These are phyloP conservation scores for Ammodytes marinus DNA, from an alignment of 2,113 vertebrate genomes.

Conservation along the genomic window DNA sequence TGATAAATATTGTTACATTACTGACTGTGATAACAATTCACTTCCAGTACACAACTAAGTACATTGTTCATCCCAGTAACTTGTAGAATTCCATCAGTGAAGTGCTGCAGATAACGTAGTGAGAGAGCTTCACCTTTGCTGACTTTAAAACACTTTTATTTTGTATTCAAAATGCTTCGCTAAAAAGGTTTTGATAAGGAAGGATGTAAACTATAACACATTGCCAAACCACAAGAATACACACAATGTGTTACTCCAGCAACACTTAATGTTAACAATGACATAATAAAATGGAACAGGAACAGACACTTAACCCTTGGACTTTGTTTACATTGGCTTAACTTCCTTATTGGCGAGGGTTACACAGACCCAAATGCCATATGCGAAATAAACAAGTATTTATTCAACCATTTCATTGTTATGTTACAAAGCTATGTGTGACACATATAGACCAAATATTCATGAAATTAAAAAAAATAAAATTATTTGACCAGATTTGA, in stretches of 20 bases:
- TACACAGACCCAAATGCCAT: not conserved
- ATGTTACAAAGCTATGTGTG: not conserved
- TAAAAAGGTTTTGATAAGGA: not conserved
- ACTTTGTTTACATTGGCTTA: not conserved
- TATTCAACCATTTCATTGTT: not conserved
- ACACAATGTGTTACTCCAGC: not conserved
- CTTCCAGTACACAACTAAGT: not conserved
- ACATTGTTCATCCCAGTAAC: not conserved
- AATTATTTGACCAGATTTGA: not conserved
- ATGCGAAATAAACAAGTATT: not conserved
- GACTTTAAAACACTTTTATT: no score
- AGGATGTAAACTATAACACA: not conserved
- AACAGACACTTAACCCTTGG: constrained; percentile 13
- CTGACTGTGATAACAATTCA: not conserved
- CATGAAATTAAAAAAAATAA: not conserved
- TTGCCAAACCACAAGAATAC: not conserved
- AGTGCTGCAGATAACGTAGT: not conserved
- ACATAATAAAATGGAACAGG: constrained; percentile 26
- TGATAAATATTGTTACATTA: not conserved
- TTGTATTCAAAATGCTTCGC: no score
- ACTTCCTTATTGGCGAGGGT: constrained; percentile 12
- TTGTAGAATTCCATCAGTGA: not conserved
- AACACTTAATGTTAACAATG: not conserved
- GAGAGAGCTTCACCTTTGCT: not conserved
- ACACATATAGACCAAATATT: not conserved